A percentile compares a stretch with the other conserved stretches of the same genome.
These are phyloP conservation scores for Cantharis lateralis DNA, from an alignment of 2,888 invertebrate genomes.

Conservation along the genomic window DNA sequence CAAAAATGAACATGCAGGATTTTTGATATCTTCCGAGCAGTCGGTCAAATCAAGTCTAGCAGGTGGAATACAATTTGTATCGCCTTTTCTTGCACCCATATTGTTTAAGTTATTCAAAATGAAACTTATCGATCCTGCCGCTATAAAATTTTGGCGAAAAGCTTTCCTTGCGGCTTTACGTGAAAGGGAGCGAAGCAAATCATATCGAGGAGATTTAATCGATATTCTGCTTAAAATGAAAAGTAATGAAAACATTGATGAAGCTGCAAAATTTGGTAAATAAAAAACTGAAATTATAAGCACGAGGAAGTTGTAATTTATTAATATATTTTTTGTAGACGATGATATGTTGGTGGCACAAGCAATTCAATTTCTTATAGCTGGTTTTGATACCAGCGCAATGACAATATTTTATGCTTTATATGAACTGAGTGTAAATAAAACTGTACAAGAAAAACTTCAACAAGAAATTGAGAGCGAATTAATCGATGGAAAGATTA, in stretches of 20 bases:
- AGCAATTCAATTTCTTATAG: constrained; percentile 53
- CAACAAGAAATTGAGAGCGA: constrained; percentile 49
- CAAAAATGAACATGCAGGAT: constrained; percentile 48
- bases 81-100: constrained; percentile 41
- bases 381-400: constrained; percentile 56
- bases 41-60: constrained; percentile 45
- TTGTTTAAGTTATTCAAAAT: constrained; percentile 40
- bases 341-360: constrained; percentile 40
- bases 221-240: constrained; percentile 37
- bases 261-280: not conserved
- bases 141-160: constrained; percentile 40
- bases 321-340: not conserved
- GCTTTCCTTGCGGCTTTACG: constrained; percentile 44
- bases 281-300: not conserved
- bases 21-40: constrained; percentile 47
- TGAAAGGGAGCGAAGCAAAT: constrained; percentile 34
- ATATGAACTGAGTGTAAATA: constrained; percentile 51
- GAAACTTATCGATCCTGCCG: constrained; percentile 38
- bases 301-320: not conserved
- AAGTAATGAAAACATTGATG: not conserved
- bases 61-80: constrained; percentile 38
- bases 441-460: constrained; percentile 51
- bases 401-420: constrained; percentile 48
- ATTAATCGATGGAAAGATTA: constrained; percentile 22
- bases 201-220: constrained; percentile 47